Evolutionary conservation across 30 jellyfish, hydroid and myxozoan genomes (phyloP).

Genomic region (Catostylus mosaicus): DNA sequence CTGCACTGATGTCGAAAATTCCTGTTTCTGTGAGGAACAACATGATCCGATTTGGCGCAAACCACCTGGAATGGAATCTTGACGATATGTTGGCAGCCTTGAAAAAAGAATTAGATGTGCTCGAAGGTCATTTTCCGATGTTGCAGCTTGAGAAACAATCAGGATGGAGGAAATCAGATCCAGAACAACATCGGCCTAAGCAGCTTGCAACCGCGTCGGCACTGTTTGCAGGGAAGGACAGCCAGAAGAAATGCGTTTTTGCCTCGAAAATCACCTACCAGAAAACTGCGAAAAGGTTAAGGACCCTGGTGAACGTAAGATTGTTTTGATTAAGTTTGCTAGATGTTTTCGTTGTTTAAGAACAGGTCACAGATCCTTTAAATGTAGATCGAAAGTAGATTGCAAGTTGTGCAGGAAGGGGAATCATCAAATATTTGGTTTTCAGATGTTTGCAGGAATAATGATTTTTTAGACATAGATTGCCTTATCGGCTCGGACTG

Average conservation of each 20-base stretch:
- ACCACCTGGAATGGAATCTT: slow-evolving; percentile 53
- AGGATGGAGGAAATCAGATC: slow-evolving; percentile 1
- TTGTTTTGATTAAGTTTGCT: slow-evolving; percentile 21
- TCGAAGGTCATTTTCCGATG: slow-evolving; percentile 19
- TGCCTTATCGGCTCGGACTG: slow-evolving; percentile 37
- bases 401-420: slow-evolving; percentile 12
- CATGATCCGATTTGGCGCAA: too few relatives aligned
- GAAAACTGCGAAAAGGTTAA: slow-evolving; percentile 25
- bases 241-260: background rate
- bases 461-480: slow-evolving; percentile 34
- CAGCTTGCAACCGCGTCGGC: slow-evolving; percentile 42
- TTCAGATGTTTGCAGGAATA: too few relatives aligned
- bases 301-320: slow-evolving; percentile 24
- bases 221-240: slow-evolving; percentile 37
- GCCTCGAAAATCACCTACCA: slow-evolving; percentile 17
- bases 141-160: background rate
- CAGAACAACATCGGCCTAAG: slow-evolving; percentile 30
- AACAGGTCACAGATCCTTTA: slow-evolving; percentile 36
- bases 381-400: slow-evolving; percentile 5
- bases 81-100: slow-evolving; percentile 19
- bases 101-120: slow-evolving; percentile 7
- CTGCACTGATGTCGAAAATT: too few relatives aligned
- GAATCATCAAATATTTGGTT: too few relatives aligned
- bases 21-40: too few relatives aligned
- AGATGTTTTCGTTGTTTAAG: slow-evolving; percentile 35